phyloP scores from a whole-genome alignment of 2,113 vertebrate genomes.

The Halcyon malimbica region DNA sequence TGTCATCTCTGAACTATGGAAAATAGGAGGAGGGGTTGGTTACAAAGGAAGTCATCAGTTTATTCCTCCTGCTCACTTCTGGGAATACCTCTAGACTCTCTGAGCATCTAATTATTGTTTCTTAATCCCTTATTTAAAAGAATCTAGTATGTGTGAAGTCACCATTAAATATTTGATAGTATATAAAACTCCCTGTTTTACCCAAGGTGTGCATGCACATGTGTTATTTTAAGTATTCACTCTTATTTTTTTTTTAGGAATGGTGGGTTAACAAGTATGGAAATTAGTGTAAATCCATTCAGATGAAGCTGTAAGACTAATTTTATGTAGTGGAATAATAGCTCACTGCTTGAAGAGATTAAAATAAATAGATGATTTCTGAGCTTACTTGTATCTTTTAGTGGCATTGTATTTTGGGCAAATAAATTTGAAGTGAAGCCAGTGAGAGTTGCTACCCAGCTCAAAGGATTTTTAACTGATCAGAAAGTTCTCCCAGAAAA shows the following conservation, averaged over 20 bases:
- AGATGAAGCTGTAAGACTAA: background rate
- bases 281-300: background rate
- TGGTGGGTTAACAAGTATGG: background rate
- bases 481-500: background rate
- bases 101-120: background rate
- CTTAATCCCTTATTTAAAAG: background rate
- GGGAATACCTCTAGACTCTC: fast-evolving
- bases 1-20: background rate
- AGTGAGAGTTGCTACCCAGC: background rate
- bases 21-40: background rate
- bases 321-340: background rate
- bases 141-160: background rate
- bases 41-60: background rate
- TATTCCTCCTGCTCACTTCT: background rate
- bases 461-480: background rate
- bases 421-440: background rate
- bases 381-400: background rate
- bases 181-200: background rate
- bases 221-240: background rate
- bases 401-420: background rate
- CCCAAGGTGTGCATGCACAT: background rate
- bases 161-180: background rate
- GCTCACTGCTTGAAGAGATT: background rate
- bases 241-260: background rate
- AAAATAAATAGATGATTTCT: background rate